Percentiles rank a stretch among this genome's conserved stretches.
Conservation (phyloP, 2,888 invertebrate species). For the Teleiodes luculella region DNA sequence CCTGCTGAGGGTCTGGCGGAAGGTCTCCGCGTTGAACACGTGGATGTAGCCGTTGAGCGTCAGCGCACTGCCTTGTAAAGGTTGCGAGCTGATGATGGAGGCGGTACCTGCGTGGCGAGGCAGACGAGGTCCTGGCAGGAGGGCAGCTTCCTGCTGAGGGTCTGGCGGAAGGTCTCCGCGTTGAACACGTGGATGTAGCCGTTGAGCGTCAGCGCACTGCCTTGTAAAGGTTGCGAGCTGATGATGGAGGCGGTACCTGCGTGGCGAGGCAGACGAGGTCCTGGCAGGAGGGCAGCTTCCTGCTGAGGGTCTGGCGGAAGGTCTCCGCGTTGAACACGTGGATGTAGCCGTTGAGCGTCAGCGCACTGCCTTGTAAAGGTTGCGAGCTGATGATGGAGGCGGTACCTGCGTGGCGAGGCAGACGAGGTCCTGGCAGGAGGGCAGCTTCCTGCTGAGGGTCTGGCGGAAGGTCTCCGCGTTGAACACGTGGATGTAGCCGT, state of each 20-base stretch:
- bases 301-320: background rate
- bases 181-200: constrained; percentile 97
- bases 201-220: constrained; percentile 94
- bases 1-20: constrained; percentile 90
- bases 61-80: too few species aligned
- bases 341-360: too few species aligned
- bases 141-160: constrained; percentile 90
- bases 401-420: constrained; percentile 86
- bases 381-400: too few species aligned
- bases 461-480: constrained; percentile 93
- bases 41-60: constrained; percentile 96
- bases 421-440: constrained; percentile 94
- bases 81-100: too few species aligned
- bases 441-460: constrained; percentile 90
- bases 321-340: background rate
- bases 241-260: too few species aligned
- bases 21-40: constrained; percentile 93
- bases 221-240: too few species aligned
- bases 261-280: background rate
- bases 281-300: background rate
- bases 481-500: constrained; percentile 97
- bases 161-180: constrained; percentile 92
- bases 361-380: too few species aligned
- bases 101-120: constrained; percentile 81
- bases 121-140: constrained; percentile 96